These are phyloP conservation scores for Uromys caudimaculatus DNA, from an alignment of 2,797 vertebrate species.

Conservation along the genomic window DNA sequence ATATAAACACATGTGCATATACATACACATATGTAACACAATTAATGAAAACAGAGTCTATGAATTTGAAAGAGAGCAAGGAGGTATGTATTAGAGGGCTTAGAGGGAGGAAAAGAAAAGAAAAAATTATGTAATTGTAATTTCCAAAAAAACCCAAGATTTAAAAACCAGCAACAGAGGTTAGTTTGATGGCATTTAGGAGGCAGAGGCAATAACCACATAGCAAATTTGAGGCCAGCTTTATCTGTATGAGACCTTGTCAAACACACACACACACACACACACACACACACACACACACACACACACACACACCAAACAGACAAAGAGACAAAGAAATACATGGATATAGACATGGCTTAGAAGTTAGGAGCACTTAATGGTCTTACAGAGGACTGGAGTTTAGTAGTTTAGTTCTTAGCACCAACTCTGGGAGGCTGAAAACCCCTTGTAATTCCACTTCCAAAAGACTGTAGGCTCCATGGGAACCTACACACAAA, in stretches of 20 bases:
- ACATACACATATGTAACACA: not conserved
- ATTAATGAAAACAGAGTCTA: not conserved
- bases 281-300: not conserved
- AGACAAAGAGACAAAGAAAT: not conserved
- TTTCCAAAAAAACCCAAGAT: not conserved
- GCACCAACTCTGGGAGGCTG: not conserved
- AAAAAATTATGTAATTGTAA: not conserved
- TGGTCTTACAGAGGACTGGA: not conserved
- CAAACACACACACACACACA: not conserved
- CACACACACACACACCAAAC: not conserved
- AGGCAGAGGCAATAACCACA: not conserved
- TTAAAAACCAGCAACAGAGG: not conserved
- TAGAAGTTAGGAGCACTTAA: not conserved
- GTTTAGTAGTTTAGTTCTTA: not conserved
- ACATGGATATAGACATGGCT: not conserved
- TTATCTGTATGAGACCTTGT: not conserved
- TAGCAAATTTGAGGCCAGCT: not conserved
- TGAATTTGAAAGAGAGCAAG: not conserved
- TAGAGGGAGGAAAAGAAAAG: not conserved
- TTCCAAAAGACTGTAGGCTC: not conserved
- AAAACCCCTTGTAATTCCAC: not conserved
- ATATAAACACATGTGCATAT: not conserved
- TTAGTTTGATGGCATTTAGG: not conserved
- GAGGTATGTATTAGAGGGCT: not conserved
- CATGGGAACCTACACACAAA: not conserved